A percentile compares a stretch with the other conserved stretches of the same genome.
These are phyloP conservation scores for Zenarchopterus dispar DNA, from an alignment of 2,797 vertebrate genomes.

Conservation along the genomic window DNA sequence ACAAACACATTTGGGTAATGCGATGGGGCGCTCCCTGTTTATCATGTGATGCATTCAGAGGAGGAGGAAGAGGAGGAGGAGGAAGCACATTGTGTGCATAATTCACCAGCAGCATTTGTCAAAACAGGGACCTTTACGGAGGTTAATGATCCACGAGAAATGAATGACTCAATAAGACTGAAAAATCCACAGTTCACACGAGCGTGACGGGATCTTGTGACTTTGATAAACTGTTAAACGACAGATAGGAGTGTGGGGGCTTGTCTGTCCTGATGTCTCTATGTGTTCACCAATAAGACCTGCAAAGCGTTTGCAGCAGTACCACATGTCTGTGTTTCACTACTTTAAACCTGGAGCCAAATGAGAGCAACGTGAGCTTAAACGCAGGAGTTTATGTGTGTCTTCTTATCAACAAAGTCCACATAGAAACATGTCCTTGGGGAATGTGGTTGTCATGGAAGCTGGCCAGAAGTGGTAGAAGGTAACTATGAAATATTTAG, in stretches of 20 bases:
- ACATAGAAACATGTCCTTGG: too few relatives aligned
- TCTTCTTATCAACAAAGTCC: too few relatives aligned
- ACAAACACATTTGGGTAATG: constrained; percentile 78
- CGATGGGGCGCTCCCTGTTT: constrained; percentile 85
- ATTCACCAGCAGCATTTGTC: constrained; percentile 94
- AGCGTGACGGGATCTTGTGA: constrained; percentile 77
- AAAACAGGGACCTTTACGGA: constrained; percentile 89
- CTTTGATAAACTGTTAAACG: constrained; percentile 86
- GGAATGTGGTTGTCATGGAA: too few relatives aligned
- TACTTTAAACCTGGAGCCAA: too few relatives aligned
- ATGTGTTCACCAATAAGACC: too few relatives aligned
- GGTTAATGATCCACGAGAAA: constrained; percentile 97
- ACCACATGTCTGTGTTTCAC: too few relatives aligned
- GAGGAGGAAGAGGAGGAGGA: neutral
- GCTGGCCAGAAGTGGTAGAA: too few relatives aligned
- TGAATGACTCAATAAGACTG: constrained; percentile 97
- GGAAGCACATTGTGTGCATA: constrained; percentile 87
- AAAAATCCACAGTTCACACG: constrained; percentile 81
- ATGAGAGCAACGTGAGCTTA: too few relatives aligned
- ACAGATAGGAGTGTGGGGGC: constrained; percentile 78
- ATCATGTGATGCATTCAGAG: constrained; percentile 88
- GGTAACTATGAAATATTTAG: too few relatives aligned
- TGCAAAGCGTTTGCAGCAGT: too few relatives aligned
- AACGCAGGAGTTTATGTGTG: too few relatives aligned
- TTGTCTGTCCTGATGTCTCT: too few relatives aligned